These are phyloP conservation scores for fruit fly (Drosophila melanogaster) DNA, from an alignment of 1,140 invertebrate species.

Conservation along the genomic window Release_6_plus_ISO1_MT NT_033779.5:2441501-2442000, in stretches of 20 bases:
- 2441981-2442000: conserved; percentile 47
- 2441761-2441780: conserved; percentile 36
- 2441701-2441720: conserved; percentile 22
- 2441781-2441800: conserved; percentile 32
- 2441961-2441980: conserved; percentile 70
- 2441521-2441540: conserved; percentile 25
- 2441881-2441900: conserved; percentile 35
- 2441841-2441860: conserved; percentile 61
- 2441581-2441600: background rate
- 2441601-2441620: too few relatives aligned
- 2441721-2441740: conserved; percentile 16
- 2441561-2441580: background rate
- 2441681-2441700: conserved; percentile 44
- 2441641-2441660: background rate
- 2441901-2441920: conserved; percentile 55
- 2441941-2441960: conserved; percentile 60
- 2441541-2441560: background rate
- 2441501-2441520: background rate
- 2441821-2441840: conserved; percentile 60
- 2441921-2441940: conserved; percentile 63
- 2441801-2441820: conserved; percentile 28
- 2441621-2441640: background rate
- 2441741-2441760: conserved; percentile 23
- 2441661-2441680: background rate
- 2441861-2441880: conserved; percentile 39